phyloP scores from a whole-genome alignment of 2,797 vertebrate species.

The Coracias cyanogaster region DNA sequence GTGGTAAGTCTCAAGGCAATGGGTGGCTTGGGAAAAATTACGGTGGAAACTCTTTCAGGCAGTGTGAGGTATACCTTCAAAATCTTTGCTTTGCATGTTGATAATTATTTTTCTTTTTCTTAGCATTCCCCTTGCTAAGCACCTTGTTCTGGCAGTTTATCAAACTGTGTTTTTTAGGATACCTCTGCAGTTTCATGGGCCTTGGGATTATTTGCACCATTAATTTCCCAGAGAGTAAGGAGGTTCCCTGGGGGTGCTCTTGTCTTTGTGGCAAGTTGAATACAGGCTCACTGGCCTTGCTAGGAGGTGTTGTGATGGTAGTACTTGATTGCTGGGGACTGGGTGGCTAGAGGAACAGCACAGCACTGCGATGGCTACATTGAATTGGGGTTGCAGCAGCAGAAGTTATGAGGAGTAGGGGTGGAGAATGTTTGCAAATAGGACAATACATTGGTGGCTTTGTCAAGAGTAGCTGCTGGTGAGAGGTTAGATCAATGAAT shows the following conservation, averaged over 20 bases:
- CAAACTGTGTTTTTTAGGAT: neutral
- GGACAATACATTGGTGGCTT: neutral
- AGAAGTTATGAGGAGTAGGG: neutral
- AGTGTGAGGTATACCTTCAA: neutral
- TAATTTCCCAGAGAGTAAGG: neutral
- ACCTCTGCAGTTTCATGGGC: neutral
- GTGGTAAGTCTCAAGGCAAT: neutral
- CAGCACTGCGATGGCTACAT: neutral
- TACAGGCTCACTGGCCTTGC: neutral
- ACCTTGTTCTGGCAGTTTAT: rapidly evolving
- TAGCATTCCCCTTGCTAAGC: neutral
- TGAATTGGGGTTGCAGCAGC: neutral
- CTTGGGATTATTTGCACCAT: neutral
- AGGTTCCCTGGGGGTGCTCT: neutral
- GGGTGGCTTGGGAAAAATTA: rapidly evolving
- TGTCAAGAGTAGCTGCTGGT: neutral
- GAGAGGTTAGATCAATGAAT: neutral
- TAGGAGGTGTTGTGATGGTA: neutral
- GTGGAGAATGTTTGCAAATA: neutral
- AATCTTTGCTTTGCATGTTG: neutral
- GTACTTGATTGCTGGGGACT: neutral
- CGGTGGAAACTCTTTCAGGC: neutral
- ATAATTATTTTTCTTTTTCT: neutral
- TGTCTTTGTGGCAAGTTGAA: neutral
- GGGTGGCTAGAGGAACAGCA: neutral